Base-by-base conservation (phyloP, 1,140 invertebrate genomes). In the Neodiprion pinetum region DNA sequence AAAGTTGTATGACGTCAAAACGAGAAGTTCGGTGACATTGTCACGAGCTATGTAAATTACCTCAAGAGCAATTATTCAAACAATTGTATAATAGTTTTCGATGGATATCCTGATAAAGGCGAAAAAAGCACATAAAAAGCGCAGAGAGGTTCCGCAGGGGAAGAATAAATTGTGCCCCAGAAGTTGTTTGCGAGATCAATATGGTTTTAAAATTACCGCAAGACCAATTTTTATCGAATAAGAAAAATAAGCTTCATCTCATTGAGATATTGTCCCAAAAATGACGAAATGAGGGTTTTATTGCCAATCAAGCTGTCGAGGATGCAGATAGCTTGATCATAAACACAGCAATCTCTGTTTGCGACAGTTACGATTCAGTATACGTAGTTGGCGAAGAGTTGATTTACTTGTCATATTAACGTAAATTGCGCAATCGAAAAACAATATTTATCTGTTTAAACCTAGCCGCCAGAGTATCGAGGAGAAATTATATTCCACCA, bases 341-440 rank as follows among this genome's bases (percentile, higher is more conserved):
- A 61, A 9, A 61, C 3, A 61, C 53, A 9, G 53, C 53, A n/a
- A 4, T 61, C 9, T 11, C 11, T 4, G 9, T 61, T 9, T 3
- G 4, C 4, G n/a, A 68, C 4, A 7, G 67, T 23, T 76, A 67
- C 40, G 72, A 76, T 11, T 49, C 67, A 0, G 75, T 76, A 9
- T 48, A 69, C 9, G 72, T 80, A 66, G 78, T 81, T 48, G 77
- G 79, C 67, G 80, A 81, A 79, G 79, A 81, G 77, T 79, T 48
- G 80, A 83, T 70, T 78, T 85, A 61, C 53, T 84, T 1, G 74
- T 85, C 72, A 69, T 84, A 78, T 72, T 85, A 12, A 83, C 78
- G 77, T 76, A 81, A n/a, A 61, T 7, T 14, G 3, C 53, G 3
- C 3, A 9, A 7, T 4, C 11, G 4, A 61, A 72, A 28, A 48